A percentile compares a stretch with the other conserved stretches of the same genome.
These are phyloP conservation scores for Dynastes maya DNA, from an alignment of 2,888 invertebrate genomes.

Conservation along the genomic window DNA sequence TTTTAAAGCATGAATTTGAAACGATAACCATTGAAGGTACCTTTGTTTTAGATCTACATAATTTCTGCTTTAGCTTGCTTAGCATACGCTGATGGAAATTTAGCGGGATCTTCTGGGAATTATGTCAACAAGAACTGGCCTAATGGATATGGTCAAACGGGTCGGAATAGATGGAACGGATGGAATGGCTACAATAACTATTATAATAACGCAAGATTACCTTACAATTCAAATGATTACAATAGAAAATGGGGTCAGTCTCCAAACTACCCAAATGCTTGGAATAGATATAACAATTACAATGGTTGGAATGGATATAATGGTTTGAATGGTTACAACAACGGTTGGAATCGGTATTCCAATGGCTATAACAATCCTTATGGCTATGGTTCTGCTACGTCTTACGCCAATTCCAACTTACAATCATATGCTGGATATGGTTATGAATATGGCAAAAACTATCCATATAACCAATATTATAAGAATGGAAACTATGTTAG, in stretches of 20 bases:
- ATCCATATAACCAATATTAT: not conserved
- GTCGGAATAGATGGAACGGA: not conserved
- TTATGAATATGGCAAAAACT: slow-evolving; percentile 7
- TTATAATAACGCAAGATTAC: not conserved
- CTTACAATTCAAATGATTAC: not conserved
- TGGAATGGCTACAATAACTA: slow-evolving; percentile 1
- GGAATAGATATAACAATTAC: slow-evolving; percentile 14
- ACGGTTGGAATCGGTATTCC: not conserved
- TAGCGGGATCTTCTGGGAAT: not conserved
- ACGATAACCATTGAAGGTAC: no score
- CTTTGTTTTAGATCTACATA: not conserved
- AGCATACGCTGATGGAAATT: slow-evolving; percentile 13
- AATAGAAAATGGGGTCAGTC: not conserved
- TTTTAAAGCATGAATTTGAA: no score
- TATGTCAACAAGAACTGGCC: not conserved
- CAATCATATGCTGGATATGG: slow-evolving; percentile 30
- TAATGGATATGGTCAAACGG: not conserved
- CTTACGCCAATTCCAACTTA: slow-evolving; percentile 31
- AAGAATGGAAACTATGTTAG: not conserved
- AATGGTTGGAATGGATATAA: not conserved
- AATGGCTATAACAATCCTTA: slow-evolving; percentile 10
- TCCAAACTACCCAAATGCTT: not conserved
- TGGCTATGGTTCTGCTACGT: slow-evolving; percentile 9
- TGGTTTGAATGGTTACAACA: slow-evolving; percentile 3
- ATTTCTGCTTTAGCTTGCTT: not conserved